Conservation (phyloP, 2,113 vertebrate genomes). For the Erpornis zantholeuca region DNA sequence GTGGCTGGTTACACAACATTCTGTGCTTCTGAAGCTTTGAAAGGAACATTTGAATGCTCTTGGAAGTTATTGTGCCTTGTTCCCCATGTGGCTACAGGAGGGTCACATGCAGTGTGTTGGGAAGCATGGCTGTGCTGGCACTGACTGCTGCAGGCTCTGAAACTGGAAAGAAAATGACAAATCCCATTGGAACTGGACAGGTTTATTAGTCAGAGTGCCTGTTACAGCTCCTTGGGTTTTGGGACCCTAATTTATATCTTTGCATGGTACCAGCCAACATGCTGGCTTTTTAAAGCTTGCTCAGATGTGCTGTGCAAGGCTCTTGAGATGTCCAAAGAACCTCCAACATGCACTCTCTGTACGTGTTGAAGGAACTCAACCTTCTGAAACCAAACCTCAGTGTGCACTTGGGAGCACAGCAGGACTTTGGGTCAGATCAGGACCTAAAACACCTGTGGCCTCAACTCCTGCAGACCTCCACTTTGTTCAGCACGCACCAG, state of each 20-base stretch:
- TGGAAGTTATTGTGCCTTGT: neutral
- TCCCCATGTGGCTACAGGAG: neutral
- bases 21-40: neutral
- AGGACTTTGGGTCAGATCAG: neutral
- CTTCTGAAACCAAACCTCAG: neutral
- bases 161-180: neutral
- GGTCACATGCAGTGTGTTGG: fast-evolving
- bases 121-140: neutral
- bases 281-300: neutral
- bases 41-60: neutral
- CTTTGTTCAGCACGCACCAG: neutral
- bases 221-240: neutral
- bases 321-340: neutral
- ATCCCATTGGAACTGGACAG: neutral
- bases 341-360: neutral
- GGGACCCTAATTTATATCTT: neutral
- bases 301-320: neutral
- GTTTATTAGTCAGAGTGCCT: neutral
- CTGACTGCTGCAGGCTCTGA: neutral
- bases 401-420: neutral
- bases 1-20: neutral
- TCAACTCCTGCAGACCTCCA: neutral
- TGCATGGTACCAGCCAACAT: neutral
- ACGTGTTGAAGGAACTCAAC: neutral
- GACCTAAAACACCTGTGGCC: neutral